Percentiles rank a stretch among this genome's conserved stretches.
Evolutionary conservation across 2,888 invertebrate genomes (phyloP).

Genomic region (Nysson spinosus): DNA sequence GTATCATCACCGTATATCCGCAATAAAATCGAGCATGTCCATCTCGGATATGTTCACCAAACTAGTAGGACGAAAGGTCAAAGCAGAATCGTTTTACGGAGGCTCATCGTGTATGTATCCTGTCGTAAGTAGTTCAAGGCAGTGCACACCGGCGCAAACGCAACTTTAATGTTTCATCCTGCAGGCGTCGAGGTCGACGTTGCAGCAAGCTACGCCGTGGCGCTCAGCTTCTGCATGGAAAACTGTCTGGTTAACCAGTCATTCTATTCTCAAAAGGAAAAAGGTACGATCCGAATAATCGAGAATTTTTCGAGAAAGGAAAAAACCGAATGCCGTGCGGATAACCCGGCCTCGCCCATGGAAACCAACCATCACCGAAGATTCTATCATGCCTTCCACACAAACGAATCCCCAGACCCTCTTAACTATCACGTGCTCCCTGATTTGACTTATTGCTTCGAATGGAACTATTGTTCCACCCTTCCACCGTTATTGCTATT

Average conservation of each 20-base stretch:
- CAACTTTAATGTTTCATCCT: conserved; percentile 52
- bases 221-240: conserved; percentile 30
- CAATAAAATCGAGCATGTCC: no score
- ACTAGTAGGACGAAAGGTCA: conserved; percentile 45
- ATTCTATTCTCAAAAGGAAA: conserved; percentile 13
- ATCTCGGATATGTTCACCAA: no score
- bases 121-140: conserved; percentile 49
- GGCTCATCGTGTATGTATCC: conserved; percentile 22
- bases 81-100: conserved; percentile 23
- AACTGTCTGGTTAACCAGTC: conserved; percentile 31
- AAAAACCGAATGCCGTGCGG: no score
- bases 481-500: no score
- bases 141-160: conserved; percentile 49
- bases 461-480: no score
- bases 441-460: no score
- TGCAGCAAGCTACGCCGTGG: conserved; percentile 19
- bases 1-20: no score
- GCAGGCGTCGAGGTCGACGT: conserved; percentile 32
- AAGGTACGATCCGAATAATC: conserved; percentile 20
- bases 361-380: conserved; percentile 62
- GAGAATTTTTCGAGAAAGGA: no score
- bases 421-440: conserved; percentile 25
- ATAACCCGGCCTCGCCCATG: conserved; percentile 53
- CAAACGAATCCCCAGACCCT: conserved; percentile 11
- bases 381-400: conserved; percentile 47